These are phyloP conservation scores for Erythrolamprus reginae DNA, from an alignment of 2,113 vertebrate genomes.

Conservation along the genomic window DNA sequence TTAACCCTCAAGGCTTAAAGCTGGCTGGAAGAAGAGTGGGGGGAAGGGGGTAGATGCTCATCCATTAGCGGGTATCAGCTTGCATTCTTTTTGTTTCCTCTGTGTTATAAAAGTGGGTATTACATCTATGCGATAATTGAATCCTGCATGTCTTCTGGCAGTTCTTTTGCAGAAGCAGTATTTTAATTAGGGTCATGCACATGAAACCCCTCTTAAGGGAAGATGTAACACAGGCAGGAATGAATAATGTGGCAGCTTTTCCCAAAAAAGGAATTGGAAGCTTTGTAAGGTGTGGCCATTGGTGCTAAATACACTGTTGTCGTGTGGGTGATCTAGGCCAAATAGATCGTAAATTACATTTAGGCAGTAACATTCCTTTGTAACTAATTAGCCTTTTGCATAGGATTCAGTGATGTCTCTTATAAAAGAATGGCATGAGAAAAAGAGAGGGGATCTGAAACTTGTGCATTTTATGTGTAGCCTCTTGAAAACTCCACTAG, in stretches of 20 bases:
- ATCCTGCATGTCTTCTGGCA: slow-evolving; percentile 14
- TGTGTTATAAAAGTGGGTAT: slow-evolving; percentile 24
- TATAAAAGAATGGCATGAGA: neutral
- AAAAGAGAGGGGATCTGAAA: slow-evolving; percentile 11
- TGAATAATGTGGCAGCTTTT: slow-evolving; percentile 16
- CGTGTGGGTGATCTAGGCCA: slow-evolving; percentile 20
- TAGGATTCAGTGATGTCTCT: neutral
- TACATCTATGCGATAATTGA: slow-evolving; percentile 25
- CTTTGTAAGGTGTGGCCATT: slow-evolving; percentile 12
- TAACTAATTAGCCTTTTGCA: slow-evolving; percentile 40
- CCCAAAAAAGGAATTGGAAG: slow-evolving; percentile 11
- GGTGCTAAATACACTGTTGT: neutral
- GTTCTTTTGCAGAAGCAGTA: slow-evolving; percentile 27
- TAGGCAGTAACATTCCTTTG: slow-evolving; percentile 3
- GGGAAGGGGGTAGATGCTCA: neutral
- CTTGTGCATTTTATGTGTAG: slow-evolving; percentile 1
- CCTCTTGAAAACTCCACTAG: slow-evolving; percentile 30
- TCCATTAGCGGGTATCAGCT: neutral
- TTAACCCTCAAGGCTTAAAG: neutral
- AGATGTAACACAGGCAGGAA: slow-evolving; percentile 11
- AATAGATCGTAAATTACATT: slow-evolving; percentile 20
- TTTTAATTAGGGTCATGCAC: slow-evolving; percentile 37
- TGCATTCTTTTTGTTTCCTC: slow-evolving; percentile 1
- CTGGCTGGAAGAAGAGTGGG: neutral
- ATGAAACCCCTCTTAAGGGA: slow-evolving; percentile 15